Evolutionary conservation across 2,797 vertebrate species (phyloP).

Genomic region (Halcyon leucocephala): DNA sequence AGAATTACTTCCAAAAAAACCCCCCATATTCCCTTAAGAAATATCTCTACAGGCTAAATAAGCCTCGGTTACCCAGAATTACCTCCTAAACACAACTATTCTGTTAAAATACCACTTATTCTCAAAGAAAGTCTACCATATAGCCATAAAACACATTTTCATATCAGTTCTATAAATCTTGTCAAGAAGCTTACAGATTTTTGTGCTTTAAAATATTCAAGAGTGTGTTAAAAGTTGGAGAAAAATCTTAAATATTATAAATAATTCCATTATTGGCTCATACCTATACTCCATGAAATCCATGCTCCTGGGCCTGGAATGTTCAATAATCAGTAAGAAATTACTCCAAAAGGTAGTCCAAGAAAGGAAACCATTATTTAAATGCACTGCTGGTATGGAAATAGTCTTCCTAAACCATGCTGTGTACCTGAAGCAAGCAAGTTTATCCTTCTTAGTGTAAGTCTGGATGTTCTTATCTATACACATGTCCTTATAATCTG

Average conservation of each 20-base stretch:
- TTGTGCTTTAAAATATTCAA: neutral
- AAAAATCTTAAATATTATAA: neutral
- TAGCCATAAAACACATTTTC: neutral
- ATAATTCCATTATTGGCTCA: neutral
- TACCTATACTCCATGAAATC: neutral
- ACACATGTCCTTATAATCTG: neutral
- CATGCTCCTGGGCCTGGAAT: neutral
- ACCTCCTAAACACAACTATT: neutral
- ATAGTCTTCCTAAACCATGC: neutral
- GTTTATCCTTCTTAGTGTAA: conserved; percentile 15
- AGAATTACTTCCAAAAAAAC: neutral
- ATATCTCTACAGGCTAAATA: neutral
- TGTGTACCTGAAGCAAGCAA: neutral
- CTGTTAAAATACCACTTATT: neutral
- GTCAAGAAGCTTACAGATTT: neutral
- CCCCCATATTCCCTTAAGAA: neutral
- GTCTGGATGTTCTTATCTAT: conserved; percentile 8
- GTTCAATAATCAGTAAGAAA: neutral
- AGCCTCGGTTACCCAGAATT: neutral
- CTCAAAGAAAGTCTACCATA: neutral
- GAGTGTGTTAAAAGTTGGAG: neutral
- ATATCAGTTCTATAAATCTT: neutral
- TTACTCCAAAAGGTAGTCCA: neutral
- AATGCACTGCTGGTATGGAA: neutral
- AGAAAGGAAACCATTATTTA: neutral